Evolutionary conservation across 2,113 vertebrate genomes (phyloP), one percentile per base, ranked within the genome.

Genomic region (Chauna torquata): DNA sequence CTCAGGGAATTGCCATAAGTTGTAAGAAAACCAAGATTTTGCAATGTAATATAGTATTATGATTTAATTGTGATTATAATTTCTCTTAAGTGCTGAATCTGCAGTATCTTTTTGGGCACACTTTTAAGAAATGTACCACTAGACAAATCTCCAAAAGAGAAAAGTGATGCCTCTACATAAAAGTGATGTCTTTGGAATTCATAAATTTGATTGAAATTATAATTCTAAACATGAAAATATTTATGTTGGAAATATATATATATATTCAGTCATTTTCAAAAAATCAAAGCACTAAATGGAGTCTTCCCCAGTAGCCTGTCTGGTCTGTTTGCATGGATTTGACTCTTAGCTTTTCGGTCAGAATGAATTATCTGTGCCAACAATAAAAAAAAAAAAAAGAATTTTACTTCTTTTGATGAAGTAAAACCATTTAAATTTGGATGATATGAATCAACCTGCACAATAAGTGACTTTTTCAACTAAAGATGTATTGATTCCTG

Each of bases 151-250:
- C 74, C 23, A 55, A 55, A 86, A 92, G 76, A 77, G 18, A 95
- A 75, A 91, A 92, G 59, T 88, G 85, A 83, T 92, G 70, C 19
- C 89, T 96, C 91, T 88, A 81, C 93, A 96, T 96, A 96, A 94
- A 96, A 96, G 70, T 65, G 78, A 74, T 94, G 91, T 79, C 86
- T 93, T 79, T 96, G 93, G 82, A 75, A 66, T 90, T 97, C 92
- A 96, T 97, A 95, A 96, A 97, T 96, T 92, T 97, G 95, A 95
- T 96, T 80, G 80, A 83, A 97, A 97, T 93, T 96, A 94, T 92
- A 94, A 97, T 97, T 97, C 84, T 96, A 91, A 97, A 65, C 81
- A 81, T 93, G 77, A 74, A 68, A 71, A 65, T 96, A 69, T 97
- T 97, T 95, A 97, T 91, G 62, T 81, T 95, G n/a, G 62, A 82